A percentile compares a stretch with the other conserved stretches of the same genome.
Evolutionary conservation across 2,888 invertebrate genomes (phyloP).

Genomic region (Machimus atricapillus): DNA sequence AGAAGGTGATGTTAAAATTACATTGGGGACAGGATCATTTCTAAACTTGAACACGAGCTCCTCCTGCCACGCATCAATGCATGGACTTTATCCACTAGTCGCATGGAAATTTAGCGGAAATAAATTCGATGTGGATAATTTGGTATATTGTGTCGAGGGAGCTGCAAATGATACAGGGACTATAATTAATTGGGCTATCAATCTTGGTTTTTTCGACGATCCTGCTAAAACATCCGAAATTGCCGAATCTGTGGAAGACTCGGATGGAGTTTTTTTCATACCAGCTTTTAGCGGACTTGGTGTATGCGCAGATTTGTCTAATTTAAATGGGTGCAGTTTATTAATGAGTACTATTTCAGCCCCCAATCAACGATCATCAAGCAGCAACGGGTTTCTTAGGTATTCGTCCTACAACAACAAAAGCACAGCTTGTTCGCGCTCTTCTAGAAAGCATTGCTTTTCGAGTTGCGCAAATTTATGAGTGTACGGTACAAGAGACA

Average conservation of each 20-base stretch:
- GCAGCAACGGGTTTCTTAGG: slow-evolving; percentile 84
- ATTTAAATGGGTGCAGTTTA: background rate
- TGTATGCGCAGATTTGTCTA: slow-evolving; percentile 61
- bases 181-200: slow-evolving; percentile 84
- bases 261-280: slow-evolving; percentile 83
- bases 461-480: slow-evolving; percentile 78
- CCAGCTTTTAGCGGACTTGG: slow-evolving; percentile 90
- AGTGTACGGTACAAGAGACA: slow-evolving; percentile 76
- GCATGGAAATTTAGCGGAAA: slow-evolving; percentile 73
- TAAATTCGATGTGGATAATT: slow-evolving; percentile 53
- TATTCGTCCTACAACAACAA: slow-evolving; percentile 72
- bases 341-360: slow-evolving; percentile 65
- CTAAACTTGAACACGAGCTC: slow-evolving; percentile 82
- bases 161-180: slow-evolving; percentile 88
- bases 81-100: slow-evolving; percentile 89
- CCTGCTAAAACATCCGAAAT: slow-evolving; percentile 72
- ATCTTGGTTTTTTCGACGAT: slow-evolving; percentile 71
- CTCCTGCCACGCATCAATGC: slow-evolving; percentile 78
- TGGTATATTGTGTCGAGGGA: slow-evolving; percentile 84
- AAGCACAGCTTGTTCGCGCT: slow-evolving; percentile 81
- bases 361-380: slow-evolving; percentile 85
- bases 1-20: slow-evolving; percentile 82
- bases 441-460: slow-evolving; percentile 87
- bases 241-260: slow-evolving; percentile 72
- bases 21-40: slow-evolving; percentile 92